Conservation (phyloP, 2,797 vertebrate genomes). For the Pseudochaenichthys georgianus region DNA sequence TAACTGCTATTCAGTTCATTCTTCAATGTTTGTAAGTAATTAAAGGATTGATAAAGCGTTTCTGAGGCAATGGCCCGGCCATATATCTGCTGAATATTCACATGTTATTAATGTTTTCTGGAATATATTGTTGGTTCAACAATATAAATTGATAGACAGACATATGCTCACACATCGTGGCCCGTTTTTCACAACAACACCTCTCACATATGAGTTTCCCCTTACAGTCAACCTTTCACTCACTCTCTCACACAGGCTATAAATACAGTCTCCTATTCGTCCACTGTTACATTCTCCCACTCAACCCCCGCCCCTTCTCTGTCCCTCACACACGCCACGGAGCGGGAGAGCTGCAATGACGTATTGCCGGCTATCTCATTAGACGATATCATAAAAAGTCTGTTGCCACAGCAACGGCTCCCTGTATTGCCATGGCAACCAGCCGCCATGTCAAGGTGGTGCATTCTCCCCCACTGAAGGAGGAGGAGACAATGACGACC, state of each 20-base stretch:
- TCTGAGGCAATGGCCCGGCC: not conserved
- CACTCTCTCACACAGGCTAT: conserved; percentile 62
- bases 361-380: conserved; percentile 76
- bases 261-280: conserved; percentile 75
- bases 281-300: conserved; percentile 74
- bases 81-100: conserved; percentile 33
- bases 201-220: conserved; percentile 24
- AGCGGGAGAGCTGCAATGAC: conserved; percentile 73
- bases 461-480: conserved; percentile 57
- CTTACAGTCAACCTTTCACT: conserved; percentile 58
- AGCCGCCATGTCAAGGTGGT: conserved; percentile 72
- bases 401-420: conserved; percentile 79
- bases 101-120: conserved; percentile 11
- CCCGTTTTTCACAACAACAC: not conserved
- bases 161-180: not conserved
- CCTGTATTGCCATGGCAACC: conserved; percentile 79
- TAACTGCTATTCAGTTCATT: conserved; percentile 16
- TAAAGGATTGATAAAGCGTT: not conserved
- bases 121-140: conserved; percentile 6
- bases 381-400: conserved; percentile 80
- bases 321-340: conserved; percentile 44
- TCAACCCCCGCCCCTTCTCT: conserved; percentile 52
- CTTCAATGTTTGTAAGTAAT: not conserved
- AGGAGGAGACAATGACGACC: conserved; percentile 60
- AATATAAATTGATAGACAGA: conserved; percentile 10